Evolutionary conservation across 2,888 invertebrate species (phyloP), one percentile per base, ranked within the genome.

Genomic region (Neoaliturus tenellus): DNA sequence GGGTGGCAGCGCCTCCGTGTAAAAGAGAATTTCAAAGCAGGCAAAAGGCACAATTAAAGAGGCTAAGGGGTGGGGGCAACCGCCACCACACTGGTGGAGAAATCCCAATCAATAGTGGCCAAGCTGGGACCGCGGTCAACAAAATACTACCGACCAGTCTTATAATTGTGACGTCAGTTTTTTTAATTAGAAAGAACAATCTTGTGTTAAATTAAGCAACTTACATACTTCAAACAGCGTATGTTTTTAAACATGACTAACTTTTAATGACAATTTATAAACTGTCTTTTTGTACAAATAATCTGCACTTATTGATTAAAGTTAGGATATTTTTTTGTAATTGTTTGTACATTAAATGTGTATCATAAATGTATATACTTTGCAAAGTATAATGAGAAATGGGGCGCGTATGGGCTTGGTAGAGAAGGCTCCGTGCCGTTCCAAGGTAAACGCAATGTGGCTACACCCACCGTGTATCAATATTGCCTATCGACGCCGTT

Each of bases 1-100:
- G 83, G 80, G 80, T 83, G 71, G 71, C 73, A 75, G 75, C 75
- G 41, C 75, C 48, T 75, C 75, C 48, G 84, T 69, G 81, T 81
- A 81, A 84, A 84, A 84, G 84, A 84, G 84, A 84, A 84, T 84
- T 84, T 84, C 84, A 84, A 81, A 84, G 84, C 84, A 84, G 84
- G 84, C 84, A 84, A 84, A 84, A 84, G 84, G 84, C 84, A 44
- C 84, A 84, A 84, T 84, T 84, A 84, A 73, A 84, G 84, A 84
- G 84, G 55, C 39, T n/a, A 83, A 69, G 84, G 83, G 10, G 82
- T 39, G 62, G 84, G 85, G 84, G 81, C 69, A 62, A 81, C 71
- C 71, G 41, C 71, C 33, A 41, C 71, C 71, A 20, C 39, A 41
- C 39, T 23, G 71, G 41, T 20, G 28, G 75, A 48, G 69, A 69